These are phyloP conservation scores for Cyprinodon brontotheroides DNA, from an alignment of 2,113 vertebrate genomes.

Conservation along the genomic window DNA sequence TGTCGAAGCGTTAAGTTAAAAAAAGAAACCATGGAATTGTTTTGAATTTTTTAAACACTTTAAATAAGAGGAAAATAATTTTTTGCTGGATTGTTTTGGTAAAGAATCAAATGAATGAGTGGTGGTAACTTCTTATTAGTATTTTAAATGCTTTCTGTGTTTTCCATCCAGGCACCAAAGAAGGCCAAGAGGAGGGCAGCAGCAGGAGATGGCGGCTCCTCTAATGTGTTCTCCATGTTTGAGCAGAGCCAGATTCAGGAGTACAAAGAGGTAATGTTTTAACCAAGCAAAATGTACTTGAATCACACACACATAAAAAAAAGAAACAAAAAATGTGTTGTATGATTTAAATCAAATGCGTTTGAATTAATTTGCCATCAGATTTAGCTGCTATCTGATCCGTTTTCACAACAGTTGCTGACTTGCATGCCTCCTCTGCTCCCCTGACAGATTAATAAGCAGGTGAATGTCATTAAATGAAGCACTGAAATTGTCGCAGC, in stretches of 20 bases:
- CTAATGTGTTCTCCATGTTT: conserved; percentile 95
- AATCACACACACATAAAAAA: not conserved
- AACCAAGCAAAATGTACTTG: not conserved
- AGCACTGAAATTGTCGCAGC: conserved; percentile 43
- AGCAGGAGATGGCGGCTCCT: conserved; percentile 82
- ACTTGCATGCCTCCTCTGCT: conserved; percentile 19
- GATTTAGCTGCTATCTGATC: conserved; percentile 17
- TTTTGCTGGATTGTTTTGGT: not conserved
- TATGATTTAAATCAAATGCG: not conserved
- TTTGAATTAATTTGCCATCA: conserved; percentile 17
- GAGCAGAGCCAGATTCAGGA: conserved; percentile 97
- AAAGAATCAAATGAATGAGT: too few species aligned
- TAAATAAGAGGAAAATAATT: not conserved
- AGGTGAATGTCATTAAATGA: conserved; percentile 50
- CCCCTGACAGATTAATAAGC: conserved; percentile 52
- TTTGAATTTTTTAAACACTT: not conserved
- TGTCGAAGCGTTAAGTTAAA: not conserved
- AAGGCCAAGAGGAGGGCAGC: conserved; percentile 90
- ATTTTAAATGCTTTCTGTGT: conserved; percentile 2
- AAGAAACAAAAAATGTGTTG: not conserved
- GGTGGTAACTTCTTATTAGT: too few species aligned
- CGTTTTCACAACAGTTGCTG: conserved; percentile 54
- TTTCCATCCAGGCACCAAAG: conserved; percentile 85
- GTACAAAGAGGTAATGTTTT: conserved; percentile 89
- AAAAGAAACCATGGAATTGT: not conserved